Conservation (phyloP, 2,888 invertebrate genomes). For the Drosophila barbarae region DNA sequence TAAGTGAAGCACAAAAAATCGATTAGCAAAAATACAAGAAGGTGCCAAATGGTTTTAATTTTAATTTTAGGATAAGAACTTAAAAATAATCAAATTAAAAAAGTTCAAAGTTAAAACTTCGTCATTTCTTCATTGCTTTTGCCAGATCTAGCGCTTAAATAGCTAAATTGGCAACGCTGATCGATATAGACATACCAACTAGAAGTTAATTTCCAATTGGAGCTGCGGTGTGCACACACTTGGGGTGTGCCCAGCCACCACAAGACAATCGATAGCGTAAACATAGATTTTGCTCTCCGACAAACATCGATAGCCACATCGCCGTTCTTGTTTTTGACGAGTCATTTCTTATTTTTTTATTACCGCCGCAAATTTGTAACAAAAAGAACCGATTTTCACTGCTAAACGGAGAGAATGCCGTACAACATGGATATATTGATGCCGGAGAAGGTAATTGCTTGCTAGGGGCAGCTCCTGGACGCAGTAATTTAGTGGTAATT, state of each 20-base stretch:
- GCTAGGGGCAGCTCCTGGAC: neutral
- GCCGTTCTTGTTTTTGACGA: slow-evolving; percentile 64
- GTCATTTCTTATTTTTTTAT: slow-evolving; percentile 59
- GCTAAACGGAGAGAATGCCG: slow-evolving; percentile 29
- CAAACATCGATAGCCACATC: slow-evolving; percentile 3
- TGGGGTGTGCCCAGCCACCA: neutral
- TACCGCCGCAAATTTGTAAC: slow-evolving; percentile 40
- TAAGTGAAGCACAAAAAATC: no score
- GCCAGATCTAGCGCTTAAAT: no score
- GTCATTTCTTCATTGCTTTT: no score
- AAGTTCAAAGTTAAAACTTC: no score
- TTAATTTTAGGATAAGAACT: no score
- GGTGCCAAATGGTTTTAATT: no score
- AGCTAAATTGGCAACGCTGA: no score
- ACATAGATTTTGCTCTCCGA: neutral
- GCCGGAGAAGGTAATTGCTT: slow-evolving; percentile 50
- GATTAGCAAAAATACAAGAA: no score
- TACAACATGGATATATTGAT: slow-evolving; percentile 56
- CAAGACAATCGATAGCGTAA: neutral
- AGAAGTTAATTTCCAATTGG: neutral
- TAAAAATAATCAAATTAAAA: no score
- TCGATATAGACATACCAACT: no score
- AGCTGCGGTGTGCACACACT: slow-evolving; percentile 58
- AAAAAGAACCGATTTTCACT: slow-evolving; percentile 26
- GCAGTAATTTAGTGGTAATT: neutral